Base-by-base conservation (phyloP, 2,113 vertebrate genomes). In the Stegastes partitus region DNA sequence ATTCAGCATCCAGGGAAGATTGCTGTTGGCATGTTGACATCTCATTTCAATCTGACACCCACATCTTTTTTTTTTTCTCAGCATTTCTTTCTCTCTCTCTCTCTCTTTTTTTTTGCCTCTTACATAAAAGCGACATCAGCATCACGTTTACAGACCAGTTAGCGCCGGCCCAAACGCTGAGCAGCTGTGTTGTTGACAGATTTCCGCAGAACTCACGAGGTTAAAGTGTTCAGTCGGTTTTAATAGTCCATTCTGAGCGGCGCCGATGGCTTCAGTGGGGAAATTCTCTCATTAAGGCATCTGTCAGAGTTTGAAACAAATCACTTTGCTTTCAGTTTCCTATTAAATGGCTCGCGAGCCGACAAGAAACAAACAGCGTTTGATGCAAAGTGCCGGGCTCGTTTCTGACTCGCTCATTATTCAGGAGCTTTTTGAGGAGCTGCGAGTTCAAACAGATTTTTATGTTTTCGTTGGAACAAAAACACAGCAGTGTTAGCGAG, bases 1-100 rank as follows among this genome's bases (percentile, higher is more conserved):
- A 80, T 87, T 84, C 77, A 81, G 56, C 62, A 78, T 83, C 82
- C 70, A 67, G 72, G 64, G 45, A 83, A 89, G 69, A 91, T 84
- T 73, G 90, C 91, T 92, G 71, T 85, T 87, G 91, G 90, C 87
- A 49, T 89, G 81, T 82, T 92, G 88, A 92, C 92, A 92, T 92
- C 87, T 89, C 87, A 91, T 89, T 86, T 91, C 90, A 90, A 90
- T 90, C 88, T 66, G 66, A 92, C 93, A 74, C 93, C 91, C 92
- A 94, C 92, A 77, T 84, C 57, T 74, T 87, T 81, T 90, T 87
- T 81, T 90, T 76, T 90, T 74, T 73, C 66, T 82, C 77, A 39
- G 71, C 65, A 59, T 89, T 55, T 87, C 77, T 89, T 63, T 79
- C 71, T 56, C 14, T 70, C 72, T 66, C 68, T 70, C 37, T 21